Percentiles rank a stretch among this genome's conserved stretches.
Evolutionary conservation across 2,888 invertebrate genomes (phyloP).

Genomic region (Agrochola lota): DNA sequence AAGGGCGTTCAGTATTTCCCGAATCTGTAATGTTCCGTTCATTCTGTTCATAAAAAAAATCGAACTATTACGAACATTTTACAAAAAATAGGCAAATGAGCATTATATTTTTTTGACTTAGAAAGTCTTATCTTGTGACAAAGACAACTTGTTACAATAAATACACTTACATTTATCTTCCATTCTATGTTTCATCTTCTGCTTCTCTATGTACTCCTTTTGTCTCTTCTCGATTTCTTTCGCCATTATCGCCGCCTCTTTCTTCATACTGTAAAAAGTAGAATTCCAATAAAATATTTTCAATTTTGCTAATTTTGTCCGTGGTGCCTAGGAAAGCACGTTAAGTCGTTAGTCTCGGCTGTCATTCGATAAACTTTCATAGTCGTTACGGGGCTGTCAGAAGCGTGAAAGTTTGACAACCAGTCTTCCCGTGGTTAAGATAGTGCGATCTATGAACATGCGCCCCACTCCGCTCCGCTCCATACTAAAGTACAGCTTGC

Average conservation of each 20-base stretch:
- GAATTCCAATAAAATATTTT: not conserved
- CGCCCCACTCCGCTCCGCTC: too few relatives aligned
- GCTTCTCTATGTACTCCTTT: slow-evolving; percentile 82
- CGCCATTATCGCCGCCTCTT: slow-evolving; percentile 85
- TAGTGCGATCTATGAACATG: too few relatives aligned
- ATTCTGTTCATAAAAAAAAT: too few relatives aligned
- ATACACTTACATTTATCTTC: slow-evolving; percentile 80
- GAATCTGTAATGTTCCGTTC: too few relatives aligned
- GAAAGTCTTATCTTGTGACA: not conserved
- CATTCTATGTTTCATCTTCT: slow-evolving; percentile 79
- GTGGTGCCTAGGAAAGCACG: too few relatives aligned
- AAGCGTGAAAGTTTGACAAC: not conserved
- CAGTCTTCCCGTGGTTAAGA: not conserved
- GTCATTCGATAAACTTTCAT: not conserved
- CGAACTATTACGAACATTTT: too few relatives aligned
- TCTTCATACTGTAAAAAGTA: slow-evolving; percentile 76
- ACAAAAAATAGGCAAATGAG: too few relatives aligned
- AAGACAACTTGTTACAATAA: not conserved
- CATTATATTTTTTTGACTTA: too few relatives aligned
- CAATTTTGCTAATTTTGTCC: not conserved
- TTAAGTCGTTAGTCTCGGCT: not conserved
- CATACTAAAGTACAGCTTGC: too few relatives aligned
- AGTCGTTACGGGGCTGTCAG: not conserved
- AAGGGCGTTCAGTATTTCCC: too few relatives aligned
- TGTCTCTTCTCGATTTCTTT: slow-evolving; percentile 88